Percentiles rank a stretch among this genome's conserved stretches.
Conservation (phyloP, 2,113 vertebrate genomes). For the Chunga burmeisteri region DNA sequence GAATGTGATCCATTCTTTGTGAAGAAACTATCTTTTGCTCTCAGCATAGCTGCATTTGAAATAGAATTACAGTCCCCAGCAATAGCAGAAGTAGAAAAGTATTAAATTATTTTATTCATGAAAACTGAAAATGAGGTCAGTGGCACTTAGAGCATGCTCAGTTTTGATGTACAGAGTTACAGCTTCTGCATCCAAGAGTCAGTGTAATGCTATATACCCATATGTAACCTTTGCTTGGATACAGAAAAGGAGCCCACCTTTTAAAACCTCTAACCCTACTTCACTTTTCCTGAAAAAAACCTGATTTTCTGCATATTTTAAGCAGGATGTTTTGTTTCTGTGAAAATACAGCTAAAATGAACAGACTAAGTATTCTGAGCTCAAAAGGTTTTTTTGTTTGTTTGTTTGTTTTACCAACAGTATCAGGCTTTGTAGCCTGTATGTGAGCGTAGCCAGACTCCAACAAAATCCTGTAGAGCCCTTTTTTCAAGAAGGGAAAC, state of each 20-base stretch:
- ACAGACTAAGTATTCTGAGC: not conserved
- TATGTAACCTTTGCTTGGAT: not conserved
- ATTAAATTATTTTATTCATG: slow-evolving; percentile 9
- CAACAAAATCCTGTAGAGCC: slow-evolving; percentile 25
- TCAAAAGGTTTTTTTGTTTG: not conserved
- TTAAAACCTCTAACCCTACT: not conserved
- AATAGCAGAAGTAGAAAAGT: not conserved
- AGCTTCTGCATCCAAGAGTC: not conserved
- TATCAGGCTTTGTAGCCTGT: slow-evolving; percentile 77
- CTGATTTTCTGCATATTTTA: not conserved
- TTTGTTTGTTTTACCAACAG: slow-evolving; percentile 63
- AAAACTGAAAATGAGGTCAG: not conserved
- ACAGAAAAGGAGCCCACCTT: not conserved
- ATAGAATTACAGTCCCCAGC: not conserved
- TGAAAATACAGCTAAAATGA: not conserved
- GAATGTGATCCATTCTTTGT: not conserved
- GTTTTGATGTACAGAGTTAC: not conserved
- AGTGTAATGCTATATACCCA: not conserved
- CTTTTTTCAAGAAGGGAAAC: slow-evolving; percentile 65
- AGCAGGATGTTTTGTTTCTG: not conserved
- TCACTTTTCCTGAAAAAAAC: not conserved
- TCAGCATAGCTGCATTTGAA: not conserved
- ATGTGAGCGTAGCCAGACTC: slow-evolving; percentile 78
- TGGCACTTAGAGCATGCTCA: not conserved
- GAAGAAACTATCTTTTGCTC: not conserved